Evolutionary conservation across 2,113 vertebrate species (phyloP).

Genomic region (Oxyruncus cristatus): DNA sequence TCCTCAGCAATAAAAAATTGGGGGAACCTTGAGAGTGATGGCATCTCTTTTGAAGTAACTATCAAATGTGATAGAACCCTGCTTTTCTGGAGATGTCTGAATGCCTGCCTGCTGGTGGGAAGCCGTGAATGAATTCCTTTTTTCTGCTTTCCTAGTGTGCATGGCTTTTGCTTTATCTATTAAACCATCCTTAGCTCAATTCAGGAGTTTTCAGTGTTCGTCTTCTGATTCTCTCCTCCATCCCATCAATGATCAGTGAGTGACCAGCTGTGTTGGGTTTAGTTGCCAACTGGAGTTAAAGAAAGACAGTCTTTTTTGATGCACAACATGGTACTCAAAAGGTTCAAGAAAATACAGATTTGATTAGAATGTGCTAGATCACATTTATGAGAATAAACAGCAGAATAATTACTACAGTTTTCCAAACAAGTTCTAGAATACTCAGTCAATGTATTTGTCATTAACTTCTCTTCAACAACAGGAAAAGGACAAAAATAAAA

Average conservation of each 20-base stretch:
- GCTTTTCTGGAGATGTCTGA: not conserved
- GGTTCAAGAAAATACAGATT: not conserved
- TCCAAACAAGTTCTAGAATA: not conserved
- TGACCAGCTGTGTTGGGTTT: not conserved
- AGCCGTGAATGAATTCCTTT: not conserved
- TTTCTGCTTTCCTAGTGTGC: not conserved
- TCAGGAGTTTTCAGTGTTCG: not conserved
- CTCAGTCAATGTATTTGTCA: not conserved
- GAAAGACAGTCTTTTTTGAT: not conserved
- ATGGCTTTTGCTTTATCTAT: not conserved
- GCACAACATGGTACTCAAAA: not conserved
- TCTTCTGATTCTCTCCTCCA: not conserved
- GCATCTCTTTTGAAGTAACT: not conserved
- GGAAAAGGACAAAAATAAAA: not conserved
- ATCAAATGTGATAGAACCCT: fast-evolving
- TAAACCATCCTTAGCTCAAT: not conserved
- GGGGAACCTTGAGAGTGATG: fast-evolving
- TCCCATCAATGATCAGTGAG: not conserved
- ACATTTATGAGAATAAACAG: not conserved
- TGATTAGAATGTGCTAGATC: not conserved
- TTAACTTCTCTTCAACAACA: not conserved
- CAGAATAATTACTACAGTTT: not conserved
- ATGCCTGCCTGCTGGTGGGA: not conserved
- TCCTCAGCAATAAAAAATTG: not conserved
- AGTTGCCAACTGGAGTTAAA: not conserved